These are phyloP conservation scores for western clawed frog (Xenopus tropicalis) DNA, from an alignment of 2,113 vertebrate species.

Conservation along the genomic window UCB_Xtro_10.0 CM004447.2:122629501-122630000, in stretches of 20 bases:
- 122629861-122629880: conserved; percentile 44
- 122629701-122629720: background rate
- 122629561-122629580: too few species aligned
- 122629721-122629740: background rate
- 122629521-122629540: too few species aligned
- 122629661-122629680: background rate
- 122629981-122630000: conserved; percentile 36
- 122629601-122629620: too few species aligned
- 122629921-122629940: conserved; percentile 37
- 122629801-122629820: conserved; percentile 19
- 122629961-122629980: conserved; percentile 27
- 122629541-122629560: too few species aligned
- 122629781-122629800: conserved; percentile 1
- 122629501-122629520: too few species aligned
- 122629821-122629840: conserved; percentile 41
- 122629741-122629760: background rate
- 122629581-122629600: too few species aligned
- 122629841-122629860: conserved; percentile 45
- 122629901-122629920: conserved; percentile 42
- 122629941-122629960: conserved; percentile 34
- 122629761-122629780: background rate
- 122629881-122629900: conserved; percentile 43
- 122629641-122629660: background rate
- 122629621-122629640: too few species aligned
- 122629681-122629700: background rate